Percentiles rank a stretch among this genome's conserved stretches.
Conservation (phyloP, 2,113 vertebrate genomes). For the Carlito syrichta region DNA sequence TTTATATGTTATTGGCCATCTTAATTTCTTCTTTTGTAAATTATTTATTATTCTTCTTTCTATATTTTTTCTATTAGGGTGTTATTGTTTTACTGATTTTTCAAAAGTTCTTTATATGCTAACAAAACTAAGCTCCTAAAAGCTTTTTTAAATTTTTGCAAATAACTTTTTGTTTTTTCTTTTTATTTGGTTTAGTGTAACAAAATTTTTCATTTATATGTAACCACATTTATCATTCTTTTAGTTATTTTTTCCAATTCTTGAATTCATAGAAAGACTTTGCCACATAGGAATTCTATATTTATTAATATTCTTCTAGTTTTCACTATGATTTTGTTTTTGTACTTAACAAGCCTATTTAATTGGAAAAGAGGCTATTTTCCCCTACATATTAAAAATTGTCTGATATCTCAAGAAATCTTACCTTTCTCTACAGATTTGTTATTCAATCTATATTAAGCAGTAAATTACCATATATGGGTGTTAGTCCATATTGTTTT, state of each 20-base stretch:
- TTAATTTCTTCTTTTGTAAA: background rate
- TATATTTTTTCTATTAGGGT: background rate
- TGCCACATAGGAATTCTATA: background rate
- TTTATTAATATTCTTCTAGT: background rate
- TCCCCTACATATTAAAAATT: background rate
- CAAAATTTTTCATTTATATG: background rate
- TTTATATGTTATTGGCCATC: background rate
- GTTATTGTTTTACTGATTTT: background rate
- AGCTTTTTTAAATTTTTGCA: background rate
- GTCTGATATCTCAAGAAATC: background rate
- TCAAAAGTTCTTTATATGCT: background rate
- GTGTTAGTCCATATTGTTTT: background rate
- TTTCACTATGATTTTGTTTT: background rate
- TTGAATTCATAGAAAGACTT: background rate
- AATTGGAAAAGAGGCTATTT: background rate
- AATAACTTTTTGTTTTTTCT: background rate
- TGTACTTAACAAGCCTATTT: background rate
- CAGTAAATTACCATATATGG: background rate
- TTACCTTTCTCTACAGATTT: background rate
- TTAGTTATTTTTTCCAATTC: background rate
- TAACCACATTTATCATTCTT: constrained; percentile 8
- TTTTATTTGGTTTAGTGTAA: background rate
- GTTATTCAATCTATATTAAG: background rate
- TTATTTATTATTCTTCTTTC: background rate
- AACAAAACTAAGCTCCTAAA: background rate